Conservation (phyloP, 2,797 vertebrate species). For the Microchirus variegatus region DNA sequence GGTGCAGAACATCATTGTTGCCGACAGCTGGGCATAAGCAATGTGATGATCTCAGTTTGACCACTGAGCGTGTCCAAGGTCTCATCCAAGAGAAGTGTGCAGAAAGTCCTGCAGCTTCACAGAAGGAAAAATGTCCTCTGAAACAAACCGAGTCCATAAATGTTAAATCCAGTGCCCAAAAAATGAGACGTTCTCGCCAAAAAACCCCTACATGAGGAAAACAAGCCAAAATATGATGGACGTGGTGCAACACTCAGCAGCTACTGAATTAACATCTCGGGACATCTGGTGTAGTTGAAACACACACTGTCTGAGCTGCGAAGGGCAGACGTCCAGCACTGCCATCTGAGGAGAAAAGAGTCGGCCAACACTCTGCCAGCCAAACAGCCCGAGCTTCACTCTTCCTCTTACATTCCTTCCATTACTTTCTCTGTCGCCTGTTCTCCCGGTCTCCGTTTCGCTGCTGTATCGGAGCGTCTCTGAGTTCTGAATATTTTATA, state of each 20-base stretch:
- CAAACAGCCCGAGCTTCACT: constrained; percentile 22
- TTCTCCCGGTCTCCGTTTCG: constrained; percentile 1
- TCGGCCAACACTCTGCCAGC: constrained; percentile 14
- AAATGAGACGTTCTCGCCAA: constrained; percentile 8
- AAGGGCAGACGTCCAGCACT: constrained; percentile 39
- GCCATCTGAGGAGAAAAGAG: constrained; percentile 14
- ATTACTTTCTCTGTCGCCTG: constrained; percentile 8
- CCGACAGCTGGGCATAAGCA: constrained; percentile 9
- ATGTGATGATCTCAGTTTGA: neutral
- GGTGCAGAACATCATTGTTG: constrained; percentile 85
- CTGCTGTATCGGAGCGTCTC: neutral
- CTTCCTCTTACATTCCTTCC: constrained; percentile 45
- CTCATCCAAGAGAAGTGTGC: neutral
- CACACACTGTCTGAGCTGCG: constrained; percentile 21
- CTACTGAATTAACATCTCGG: constrained; percentile 23
- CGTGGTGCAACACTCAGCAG: constrained; percentile 7
- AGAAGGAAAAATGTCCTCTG: neutral
- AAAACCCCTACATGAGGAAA: neutral
- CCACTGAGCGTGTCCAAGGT: neutral
- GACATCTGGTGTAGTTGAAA: constrained; percentile 35
- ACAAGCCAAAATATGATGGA: neutral
- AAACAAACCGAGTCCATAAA: no score
- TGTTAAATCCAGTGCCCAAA: neutral
- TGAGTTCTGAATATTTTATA: constrained; percentile 13
- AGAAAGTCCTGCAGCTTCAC: neutral